Evolutionary conservation across 2,888 invertebrate genomes (phyloP).

Genomic region (Perizoma affinitatum): DNA sequence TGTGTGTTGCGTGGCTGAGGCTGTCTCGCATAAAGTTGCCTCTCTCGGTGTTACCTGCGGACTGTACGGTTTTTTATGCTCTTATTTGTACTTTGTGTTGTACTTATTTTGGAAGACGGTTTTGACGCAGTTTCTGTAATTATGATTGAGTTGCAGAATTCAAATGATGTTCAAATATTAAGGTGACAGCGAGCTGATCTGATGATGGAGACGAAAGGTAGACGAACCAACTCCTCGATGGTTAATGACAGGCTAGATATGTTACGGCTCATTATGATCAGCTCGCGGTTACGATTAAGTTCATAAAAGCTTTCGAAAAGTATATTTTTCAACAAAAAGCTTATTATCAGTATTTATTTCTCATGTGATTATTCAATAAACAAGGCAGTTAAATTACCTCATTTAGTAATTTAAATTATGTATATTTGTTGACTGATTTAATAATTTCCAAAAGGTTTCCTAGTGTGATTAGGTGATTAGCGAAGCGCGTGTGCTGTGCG

Average conservation of each 20-base stretch:
- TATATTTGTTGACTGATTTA: conserved; percentile 80
- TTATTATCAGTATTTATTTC: conserved; percentile 75
- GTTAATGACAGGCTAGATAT: neutral
- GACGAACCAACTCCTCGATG: neutral
- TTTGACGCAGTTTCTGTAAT: no score
- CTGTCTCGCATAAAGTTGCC: conserved; percentile 77
- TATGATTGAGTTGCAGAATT: neutral
- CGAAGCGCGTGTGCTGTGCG: conserved; percentile 55
- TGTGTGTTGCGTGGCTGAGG: conserved; percentile 42
- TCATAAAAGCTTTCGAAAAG: neutral
- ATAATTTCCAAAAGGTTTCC: conserved; percentile 81
- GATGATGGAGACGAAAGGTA: neutral
- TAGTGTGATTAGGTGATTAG: conserved; percentile 63
- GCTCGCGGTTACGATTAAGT: neutral
- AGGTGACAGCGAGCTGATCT: neutral
- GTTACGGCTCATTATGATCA: neutral
- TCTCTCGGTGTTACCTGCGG: conserved; percentile 67
- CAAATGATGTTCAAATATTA: neutral
- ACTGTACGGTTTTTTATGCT: conserved; percentile 53
- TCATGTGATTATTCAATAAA: conserved; percentile 76
- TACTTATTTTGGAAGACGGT: no score
- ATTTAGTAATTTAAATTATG: conserved; percentile 75
- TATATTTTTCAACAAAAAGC: neutral
- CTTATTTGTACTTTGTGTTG: conserved; percentile 45
- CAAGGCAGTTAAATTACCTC: conserved; percentile 79